Conservation (phyloP, 2,797 vertebrate genomes). For the Picus viridis region DNA sequence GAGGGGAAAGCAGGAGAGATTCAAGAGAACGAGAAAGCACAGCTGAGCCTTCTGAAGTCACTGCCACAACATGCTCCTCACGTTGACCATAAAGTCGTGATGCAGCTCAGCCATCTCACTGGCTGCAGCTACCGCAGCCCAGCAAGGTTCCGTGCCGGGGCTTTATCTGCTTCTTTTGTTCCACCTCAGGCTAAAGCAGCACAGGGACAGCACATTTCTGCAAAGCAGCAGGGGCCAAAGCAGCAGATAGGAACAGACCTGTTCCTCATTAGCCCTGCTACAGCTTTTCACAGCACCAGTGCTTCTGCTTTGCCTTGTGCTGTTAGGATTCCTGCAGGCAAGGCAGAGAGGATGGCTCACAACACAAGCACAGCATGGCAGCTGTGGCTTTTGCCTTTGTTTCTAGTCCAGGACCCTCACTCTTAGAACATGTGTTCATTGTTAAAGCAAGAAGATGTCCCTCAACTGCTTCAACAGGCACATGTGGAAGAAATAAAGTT, state of each 20-base stretch:
- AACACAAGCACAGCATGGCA: neutral
- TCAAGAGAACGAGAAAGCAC: neutral
- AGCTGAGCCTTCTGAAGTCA: neutral
- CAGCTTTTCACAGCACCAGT: neutral
- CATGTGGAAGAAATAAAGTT: neutral
- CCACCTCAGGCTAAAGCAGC: neutral
- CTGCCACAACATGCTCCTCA: neutral
- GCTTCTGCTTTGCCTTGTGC: neutral
- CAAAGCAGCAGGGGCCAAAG: conserved; percentile 2
- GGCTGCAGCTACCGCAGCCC: neutral
- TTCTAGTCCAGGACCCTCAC: neutral
- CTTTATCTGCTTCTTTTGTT: neutral
- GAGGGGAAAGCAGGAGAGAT: neutral
- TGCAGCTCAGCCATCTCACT: neutral
- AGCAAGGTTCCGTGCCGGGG: neutral
- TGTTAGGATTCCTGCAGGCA: neutral
- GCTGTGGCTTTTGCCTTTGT: neutral
- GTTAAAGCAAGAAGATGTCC: neutral
- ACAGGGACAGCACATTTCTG: neutral
- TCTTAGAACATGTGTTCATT: neutral
- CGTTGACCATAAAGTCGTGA: neutral
- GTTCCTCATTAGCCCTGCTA: neutral
- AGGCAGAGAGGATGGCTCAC: neutral
- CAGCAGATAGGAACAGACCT: neutral
- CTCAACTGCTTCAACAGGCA: neutral